These are phyloP conservation scores for Gracilinanus agilis DNA, from an alignment of 2,113 vertebrate genomes.

Conservation along the genomic window DNA sequence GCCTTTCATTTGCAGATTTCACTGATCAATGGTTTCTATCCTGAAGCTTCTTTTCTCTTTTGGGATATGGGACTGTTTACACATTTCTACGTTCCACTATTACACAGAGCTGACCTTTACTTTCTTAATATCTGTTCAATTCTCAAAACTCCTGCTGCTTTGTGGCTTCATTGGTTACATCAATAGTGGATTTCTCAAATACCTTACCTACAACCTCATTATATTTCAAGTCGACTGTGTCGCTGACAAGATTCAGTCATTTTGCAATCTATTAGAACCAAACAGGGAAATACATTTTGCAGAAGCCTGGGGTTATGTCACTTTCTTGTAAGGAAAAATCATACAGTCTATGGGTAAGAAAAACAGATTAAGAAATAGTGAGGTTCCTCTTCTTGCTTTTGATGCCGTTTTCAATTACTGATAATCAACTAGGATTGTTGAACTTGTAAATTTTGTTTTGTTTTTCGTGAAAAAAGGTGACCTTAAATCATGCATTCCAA, in stretches of 20 bases:
- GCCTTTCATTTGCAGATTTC: slow-evolving; percentile 20
- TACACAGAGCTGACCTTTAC: not conserved
- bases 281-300: slow-evolving; percentile 51
- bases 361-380: slow-evolving; percentile 47
- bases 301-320: slow-evolving; percentile 34
- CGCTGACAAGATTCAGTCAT: slow-evolving; percentile 43
- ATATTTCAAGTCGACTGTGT: slow-evolving; percentile 47
- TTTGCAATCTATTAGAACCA: slow-evolving; percentile 54
- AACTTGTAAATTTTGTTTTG: slow-evolving; percentile 18
- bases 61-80: not conserved
- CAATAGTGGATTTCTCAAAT: slow-evolving; percentile 58
- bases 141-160: slow-evolving; percentile 45
- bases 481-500: slow-evolving; percentile 8
- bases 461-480: slow-evolving; percentile 24
- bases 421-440: slow-evolving; percentile 19
- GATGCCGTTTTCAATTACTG: slow-evolving; percentile 43
- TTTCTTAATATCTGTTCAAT: not conserved
- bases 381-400: slow-evolving; percentile 46
- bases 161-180: slow-evolving; percentile 42
- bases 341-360: slow-evolving; percentile 44
- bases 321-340: slow-evolving; percentile 55
- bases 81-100: slow-evolving; percentile 5
- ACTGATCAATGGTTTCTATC: not conserved
- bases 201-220: slow-evolving; percentile 39
- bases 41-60: not conserved